Evolutionary conservation across 2,113 vertebrate genomes (phyloP).

Genomic region (Bucco capensis): DNA sequence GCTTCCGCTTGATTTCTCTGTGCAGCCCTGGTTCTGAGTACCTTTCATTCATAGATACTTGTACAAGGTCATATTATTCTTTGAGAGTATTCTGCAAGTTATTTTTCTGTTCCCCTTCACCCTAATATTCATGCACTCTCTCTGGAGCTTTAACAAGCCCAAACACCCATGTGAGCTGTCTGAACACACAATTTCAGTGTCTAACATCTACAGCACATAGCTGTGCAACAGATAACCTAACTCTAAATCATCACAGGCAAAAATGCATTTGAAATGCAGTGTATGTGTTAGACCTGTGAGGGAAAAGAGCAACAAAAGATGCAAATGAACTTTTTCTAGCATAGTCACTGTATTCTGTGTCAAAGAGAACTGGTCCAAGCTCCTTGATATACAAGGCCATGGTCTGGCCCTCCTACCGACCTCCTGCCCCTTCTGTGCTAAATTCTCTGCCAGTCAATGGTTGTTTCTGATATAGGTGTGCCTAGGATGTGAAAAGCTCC

Average conservation of each 20-base stretch:
- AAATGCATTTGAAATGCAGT: neutral
- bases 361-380: neutral
- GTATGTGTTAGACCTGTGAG: rapidly evolving
- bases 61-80: neutral
- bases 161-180: neutral
- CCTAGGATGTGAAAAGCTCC: neutral
- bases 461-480: neutral
- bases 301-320: neutral
- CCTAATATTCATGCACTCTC: neutral
- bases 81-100: neutral
- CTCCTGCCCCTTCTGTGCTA: neutral
- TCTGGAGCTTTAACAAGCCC: neutral
- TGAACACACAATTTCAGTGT: neutral
- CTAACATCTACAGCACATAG: no score
- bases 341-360: neutral
- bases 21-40: neutral
- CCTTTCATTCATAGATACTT: neutral
- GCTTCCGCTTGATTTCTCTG: neutral
- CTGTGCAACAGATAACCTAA: neutral
- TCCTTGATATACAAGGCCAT: neutral
- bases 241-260: neutral
- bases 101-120: neutral
- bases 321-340: neutral
- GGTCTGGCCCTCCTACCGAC: neutral
- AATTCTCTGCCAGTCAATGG: neutral